phyloP scores from a whole-genome alignment of 2,888 invertebrate genomes.

The Timandra comae region DNA sequence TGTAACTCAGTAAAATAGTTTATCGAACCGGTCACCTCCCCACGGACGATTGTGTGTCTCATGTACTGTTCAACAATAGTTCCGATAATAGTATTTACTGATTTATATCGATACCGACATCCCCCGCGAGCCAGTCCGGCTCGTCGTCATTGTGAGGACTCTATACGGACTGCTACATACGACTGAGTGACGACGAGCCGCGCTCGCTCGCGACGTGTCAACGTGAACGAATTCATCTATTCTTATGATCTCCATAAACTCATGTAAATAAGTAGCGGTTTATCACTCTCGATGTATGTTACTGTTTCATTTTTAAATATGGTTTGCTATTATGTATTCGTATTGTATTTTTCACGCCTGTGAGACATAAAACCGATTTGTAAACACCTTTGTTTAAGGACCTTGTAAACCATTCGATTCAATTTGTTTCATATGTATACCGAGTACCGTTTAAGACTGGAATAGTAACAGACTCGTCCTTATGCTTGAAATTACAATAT shows the following conservation, averaged over 20 bases:
- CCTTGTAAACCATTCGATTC: too few species aligned
- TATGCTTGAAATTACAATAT: conserved; percentile 18
- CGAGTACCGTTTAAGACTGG: not conserved
- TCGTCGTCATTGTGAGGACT: conserved; percentile 9
- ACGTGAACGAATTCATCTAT: conserved; percentile 16
- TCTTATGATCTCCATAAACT: conserved; percentile 21
- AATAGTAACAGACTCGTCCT: not conserved
- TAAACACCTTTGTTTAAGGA: too few species aligned
- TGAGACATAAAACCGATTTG: too few species aligned
- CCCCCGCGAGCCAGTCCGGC: conserved; percentile 11
- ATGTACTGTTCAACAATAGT: conserved; percentile 1
- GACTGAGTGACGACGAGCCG: conserved; percentile 6
- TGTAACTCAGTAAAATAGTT: conserved; percentile 32
- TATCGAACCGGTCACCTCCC: conserved; percentile 13
- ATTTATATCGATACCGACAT: conserved; percentile 17
- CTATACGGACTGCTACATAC: not conserved
- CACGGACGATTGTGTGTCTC: conserved; percentile 23
- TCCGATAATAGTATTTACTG: conserved; percentile 26
- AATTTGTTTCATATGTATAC: too few species aligned
- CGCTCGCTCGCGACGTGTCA: conserved; percentile 4
- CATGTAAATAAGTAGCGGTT: conserved; percentile 19
- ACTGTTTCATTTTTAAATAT: conserved; percentile 11
- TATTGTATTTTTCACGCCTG: too few species aligned
- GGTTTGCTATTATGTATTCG: not conserved
- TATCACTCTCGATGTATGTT: conserved; percentile 9